Conservation (phyloP, 2,888 invertebrate species). For the Thecophora atra region DNA sequence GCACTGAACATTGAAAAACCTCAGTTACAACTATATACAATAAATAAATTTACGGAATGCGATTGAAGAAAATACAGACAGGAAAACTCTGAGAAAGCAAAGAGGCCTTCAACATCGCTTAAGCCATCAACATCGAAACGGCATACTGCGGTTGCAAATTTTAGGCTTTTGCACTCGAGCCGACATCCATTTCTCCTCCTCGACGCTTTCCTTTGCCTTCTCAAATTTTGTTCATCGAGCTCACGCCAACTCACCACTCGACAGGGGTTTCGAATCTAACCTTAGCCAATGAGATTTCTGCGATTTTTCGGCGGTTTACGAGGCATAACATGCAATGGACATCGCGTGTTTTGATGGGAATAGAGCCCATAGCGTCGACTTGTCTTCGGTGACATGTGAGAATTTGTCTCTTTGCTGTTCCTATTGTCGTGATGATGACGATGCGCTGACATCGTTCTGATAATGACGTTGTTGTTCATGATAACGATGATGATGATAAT, state of each 20-base stretch:
- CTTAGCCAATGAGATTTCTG: slow-evolving; percentile 49
- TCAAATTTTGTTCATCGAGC: not conserved
- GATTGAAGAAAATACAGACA: too few relatives aligned
- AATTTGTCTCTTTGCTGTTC: too few relatives aligned
- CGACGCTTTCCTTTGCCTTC: not conserved
- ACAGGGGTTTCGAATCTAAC: slow-evolving; percentile 35
- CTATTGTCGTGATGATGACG: not conserved
- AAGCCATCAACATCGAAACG: not conserved
- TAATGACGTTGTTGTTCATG: not conserved
- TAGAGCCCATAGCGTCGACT: slow-evolving; percentile 12
- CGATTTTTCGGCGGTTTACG: slow-evolving; percentile 43
- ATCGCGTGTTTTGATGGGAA: slow-evolving; percentile 6
- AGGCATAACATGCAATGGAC: slow-evolving; percentile 6
- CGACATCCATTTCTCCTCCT: not conserved
- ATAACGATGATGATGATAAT: not conserved
- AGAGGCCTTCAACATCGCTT: too few relatives aligned
- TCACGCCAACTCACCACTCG: too few relatives aligned
- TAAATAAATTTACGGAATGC: slow-evolving; percentile 41
- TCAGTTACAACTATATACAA: not conserved
- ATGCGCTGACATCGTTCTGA: not conserved
- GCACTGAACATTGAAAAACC: too few relatives aligned
- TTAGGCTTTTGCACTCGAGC: not conserved
- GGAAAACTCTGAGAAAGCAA: too few relatives aligned
- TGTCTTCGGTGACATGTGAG: slow-evolving; percentile 22
- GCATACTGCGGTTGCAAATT: not conserved